These are phyloP conservation scores for Drosophila biarmipes DNA, from an alignment of 1,140 invertebrate genomes.

Conservation along the genomic window DNA sequence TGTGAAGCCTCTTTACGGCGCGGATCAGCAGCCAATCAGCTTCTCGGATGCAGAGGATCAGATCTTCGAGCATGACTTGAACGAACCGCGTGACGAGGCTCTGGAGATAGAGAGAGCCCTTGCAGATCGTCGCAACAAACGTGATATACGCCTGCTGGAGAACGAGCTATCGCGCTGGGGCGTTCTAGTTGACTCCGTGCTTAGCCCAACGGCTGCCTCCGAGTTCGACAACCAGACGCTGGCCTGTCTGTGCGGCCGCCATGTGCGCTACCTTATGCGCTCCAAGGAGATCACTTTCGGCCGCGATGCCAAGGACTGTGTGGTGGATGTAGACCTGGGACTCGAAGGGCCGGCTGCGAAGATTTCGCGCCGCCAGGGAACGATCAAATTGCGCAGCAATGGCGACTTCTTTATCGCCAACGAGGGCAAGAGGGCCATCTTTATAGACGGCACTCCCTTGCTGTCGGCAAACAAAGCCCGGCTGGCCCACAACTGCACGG, in stretches of 20 bases:
- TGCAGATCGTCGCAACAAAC: slow-evolving; percentile 88
- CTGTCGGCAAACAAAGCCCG: slow-evolving; percentile 94
- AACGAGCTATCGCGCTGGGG: slow-evolving; percentile 96
- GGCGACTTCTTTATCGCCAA: slow-evolving; percentile 98
- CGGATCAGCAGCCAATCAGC: slow-evolving; percentile 90
- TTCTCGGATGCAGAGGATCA: slow-evolving; percentile 97
- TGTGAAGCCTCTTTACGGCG: slow-evolving; percentile 86
- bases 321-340: slow-evolving; percentile 96
- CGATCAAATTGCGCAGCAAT: slow-evolving; percentile 95
- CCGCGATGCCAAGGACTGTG: slow-evolving; percentile 93
- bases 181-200: slow-evolving; percentile 95
- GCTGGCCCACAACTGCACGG: slow-evolving; percentile 96
- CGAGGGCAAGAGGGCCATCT: slow-evolving; percentile 97
- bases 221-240: slow-evolving; percentile 96
- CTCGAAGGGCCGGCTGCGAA: slow-evolving; percentile 95
- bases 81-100: slow-evolving; percentile 91
- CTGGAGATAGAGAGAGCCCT: slow-evolving; percentile 88
- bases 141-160: slow-evolving; percentile 95
- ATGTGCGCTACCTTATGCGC: slow-evolving; percentile 97
- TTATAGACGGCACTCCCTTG: slow-evolving; percentile 96
- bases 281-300: slow-evolving; percentile 98
- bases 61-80: slow-evolving; percentile 93
- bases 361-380: slow-evolving; percentile 93
- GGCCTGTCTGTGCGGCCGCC: slow-evolving; percentile 95
- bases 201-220: slow-evolving; percentile 90